These are phyloP conservation scores for Cynoglossus semilaevis DNA, from an alignment of 2,113 vertebrate genomes.

Conservation along the genomic window DNA sequence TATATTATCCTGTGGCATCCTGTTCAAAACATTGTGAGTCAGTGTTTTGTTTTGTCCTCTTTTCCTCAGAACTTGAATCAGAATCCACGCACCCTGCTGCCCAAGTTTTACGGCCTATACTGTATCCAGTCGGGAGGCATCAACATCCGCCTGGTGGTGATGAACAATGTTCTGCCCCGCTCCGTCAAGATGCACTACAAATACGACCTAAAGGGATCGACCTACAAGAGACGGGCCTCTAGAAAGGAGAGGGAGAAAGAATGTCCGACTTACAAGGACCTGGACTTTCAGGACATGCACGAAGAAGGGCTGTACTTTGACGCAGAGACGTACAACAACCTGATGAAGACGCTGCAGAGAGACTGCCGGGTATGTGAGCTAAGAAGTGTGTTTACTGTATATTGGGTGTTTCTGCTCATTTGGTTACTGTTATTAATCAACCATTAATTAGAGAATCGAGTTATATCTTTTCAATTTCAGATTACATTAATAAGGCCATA, in stretches of 20 bases:
- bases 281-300: conserved; percentile 90
- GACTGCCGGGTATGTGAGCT: conserved; percentile 88
- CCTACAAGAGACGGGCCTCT: conserved; percentile 77
- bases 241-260: conserved; percentile 76
- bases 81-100: conserved; percentile 77
- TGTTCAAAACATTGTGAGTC: background rate
- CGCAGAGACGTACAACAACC: conserved; percentile 87
- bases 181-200: conserved; percentile 80
- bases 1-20: too few relatives aligned
- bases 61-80: conserved; percentile 77
- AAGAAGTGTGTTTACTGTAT: background rate
- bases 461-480: conserved; percentile 4
- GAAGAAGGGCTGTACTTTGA: conserved; percentile 96
- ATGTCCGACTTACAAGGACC: conserved; percentile 75
- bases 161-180: conserved; percentile 80
- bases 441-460: conserved; percentile 1
- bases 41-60: background rate
- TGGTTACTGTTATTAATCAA: background rate
- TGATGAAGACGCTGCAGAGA: conserved; percentile 95
- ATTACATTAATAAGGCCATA: background rate
- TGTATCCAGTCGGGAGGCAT: conserved; percentile 79
- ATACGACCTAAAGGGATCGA: conserved; percentile 79
- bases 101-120: conserved; percentile 80
- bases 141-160: conserved; percentile 79
- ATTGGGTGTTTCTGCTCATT: background rate